Evolutionary conservation across 2,888 invertebrate genomes (phyloP).

Genomic region (Sicus ferrugineus): DNA sequence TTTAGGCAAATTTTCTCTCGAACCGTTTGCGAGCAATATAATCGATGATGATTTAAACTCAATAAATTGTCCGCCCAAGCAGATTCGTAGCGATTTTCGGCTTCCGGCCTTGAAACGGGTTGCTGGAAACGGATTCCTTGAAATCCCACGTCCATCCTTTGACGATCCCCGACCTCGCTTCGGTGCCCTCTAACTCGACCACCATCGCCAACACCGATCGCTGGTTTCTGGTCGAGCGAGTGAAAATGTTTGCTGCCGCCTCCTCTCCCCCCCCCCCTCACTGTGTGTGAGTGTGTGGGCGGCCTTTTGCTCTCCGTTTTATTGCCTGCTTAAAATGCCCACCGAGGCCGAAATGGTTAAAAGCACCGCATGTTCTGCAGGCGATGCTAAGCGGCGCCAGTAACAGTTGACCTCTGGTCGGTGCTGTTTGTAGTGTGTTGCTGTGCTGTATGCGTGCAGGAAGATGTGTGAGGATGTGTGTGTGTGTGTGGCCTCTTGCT

Average conservation of each 20-base stretch:
- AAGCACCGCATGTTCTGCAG: slow-evolving; percentile 9
- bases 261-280: background rate
- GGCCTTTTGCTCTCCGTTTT: slow-evolving; percentile 1
- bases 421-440: background rate
- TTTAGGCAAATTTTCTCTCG: too few species aligned
- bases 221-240: too few species aligned
- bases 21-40: too few species aligned
- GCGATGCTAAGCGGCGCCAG: slow-evolving; percentile 7
- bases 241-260: background rate
- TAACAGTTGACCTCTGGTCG: background rate
- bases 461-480: background rate
- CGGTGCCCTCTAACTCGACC: too few species aligned
- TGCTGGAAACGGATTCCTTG: background rate
- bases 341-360: slow-evolving; percentile 24
- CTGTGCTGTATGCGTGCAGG: background rate
- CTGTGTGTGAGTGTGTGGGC: background rate
- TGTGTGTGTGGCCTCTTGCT: background rate
- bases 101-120: background rate
- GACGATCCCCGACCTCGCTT: background rate
- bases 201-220: too few species aligned
- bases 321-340: slow-evolving; percentile 25
- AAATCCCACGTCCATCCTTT: background rate
- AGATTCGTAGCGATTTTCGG: slow-evolving; percentile 27
- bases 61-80: slow-evolving; percentile 19
- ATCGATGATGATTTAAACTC: slow-evolving; percentile 27